Evolutionary conservation across 2,888 invertebrate species (phyloP).

Genomic region (Lasioglossum villosulum): DNA sequence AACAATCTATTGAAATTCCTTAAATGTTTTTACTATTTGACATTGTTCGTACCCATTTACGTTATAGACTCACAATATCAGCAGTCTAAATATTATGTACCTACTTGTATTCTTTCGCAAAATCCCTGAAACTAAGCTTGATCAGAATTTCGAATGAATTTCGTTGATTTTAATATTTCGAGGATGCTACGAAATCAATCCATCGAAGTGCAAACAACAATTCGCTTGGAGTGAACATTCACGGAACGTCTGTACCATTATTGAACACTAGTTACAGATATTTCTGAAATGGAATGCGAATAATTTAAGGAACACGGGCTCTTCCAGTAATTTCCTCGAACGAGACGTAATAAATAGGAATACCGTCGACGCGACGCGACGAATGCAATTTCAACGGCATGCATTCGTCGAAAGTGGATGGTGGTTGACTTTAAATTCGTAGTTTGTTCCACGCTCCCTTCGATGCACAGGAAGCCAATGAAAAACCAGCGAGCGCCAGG

Average conservation of each 20-base stretch:
- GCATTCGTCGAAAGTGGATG: background rate
- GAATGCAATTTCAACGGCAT: constrained; percentile 1
- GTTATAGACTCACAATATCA: too few species aligned
- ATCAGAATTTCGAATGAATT: background rate
- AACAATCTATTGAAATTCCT: too few species aligned
- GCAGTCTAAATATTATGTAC: too few species aligned
- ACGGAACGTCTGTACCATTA: background rate
- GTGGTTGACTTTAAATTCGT: constrained; percentile 2
- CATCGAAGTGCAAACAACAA: background rate
- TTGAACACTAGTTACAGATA: background rate
- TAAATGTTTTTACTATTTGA: too few species aligned
- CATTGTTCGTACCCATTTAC: too few species aligned
- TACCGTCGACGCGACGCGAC: background rate
- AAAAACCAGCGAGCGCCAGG: constrained; percentile 8
- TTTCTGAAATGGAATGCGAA: background rate
- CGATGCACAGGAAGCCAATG: background rate
- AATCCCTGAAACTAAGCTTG: background rate
- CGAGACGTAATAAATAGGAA: constrained; percentile 1
- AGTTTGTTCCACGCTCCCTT: background rate
- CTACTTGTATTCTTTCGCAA: too few species aligned
- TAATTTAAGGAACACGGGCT: background rate
- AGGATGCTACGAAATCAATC: background rate
- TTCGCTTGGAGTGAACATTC: background rate
- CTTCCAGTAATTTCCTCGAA: background rate
- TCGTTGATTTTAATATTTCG: background rate